These are phyloP conservation scores for Tanypteryx hageni DNA, from an alignment of 2,888 invertebrate species.

Conservation along the genomic window DNA sequence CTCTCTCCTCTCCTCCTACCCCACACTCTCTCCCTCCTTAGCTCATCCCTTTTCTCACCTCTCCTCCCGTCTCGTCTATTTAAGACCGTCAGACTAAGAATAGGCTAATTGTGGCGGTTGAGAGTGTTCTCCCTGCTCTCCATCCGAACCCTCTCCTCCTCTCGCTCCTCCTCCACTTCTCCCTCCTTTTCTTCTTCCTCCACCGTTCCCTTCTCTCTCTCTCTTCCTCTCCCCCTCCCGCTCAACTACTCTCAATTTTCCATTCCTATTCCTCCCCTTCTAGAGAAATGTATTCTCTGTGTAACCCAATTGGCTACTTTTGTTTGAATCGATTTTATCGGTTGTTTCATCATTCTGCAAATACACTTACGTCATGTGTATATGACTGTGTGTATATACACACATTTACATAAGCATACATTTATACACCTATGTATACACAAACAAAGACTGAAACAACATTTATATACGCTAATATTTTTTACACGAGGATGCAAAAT, in stretches of 20 bases:
- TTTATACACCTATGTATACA: too few species aligned
- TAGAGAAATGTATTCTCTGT: too few species aligned
- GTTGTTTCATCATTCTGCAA: too few species aligned
- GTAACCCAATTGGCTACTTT: too few species aligned
- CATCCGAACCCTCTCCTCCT: neutral
- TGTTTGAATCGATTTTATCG: too few species aligned
- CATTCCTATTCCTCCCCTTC: neutral
- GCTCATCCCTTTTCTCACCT: neutral
- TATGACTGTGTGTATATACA: too few species aligned
- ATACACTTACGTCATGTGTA: too few species aligned
- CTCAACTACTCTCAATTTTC: neutral
- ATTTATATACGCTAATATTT: too few species aligned
- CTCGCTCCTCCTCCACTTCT: neutral
- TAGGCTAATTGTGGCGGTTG: constrained; percentile 62
- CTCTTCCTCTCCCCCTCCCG: neutral
- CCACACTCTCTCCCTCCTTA: neutral
- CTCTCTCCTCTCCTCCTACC: neutral
- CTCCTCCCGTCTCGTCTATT: constrained; percentile 57
- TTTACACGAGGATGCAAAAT: too few species aligned
- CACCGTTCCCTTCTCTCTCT: neutral
- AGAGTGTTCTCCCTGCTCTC: constrained; percentile 11
- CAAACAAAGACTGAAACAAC: too few species aligned
- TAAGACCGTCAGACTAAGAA: constrained; percentile 63
- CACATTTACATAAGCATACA: too few species aligned
- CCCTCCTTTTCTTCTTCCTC: neutral